Evolutionary conservation across 2,888 invertebrate genomes (phyloP).

Genomic region (Chaetogeoica ovagalla): DNA sequence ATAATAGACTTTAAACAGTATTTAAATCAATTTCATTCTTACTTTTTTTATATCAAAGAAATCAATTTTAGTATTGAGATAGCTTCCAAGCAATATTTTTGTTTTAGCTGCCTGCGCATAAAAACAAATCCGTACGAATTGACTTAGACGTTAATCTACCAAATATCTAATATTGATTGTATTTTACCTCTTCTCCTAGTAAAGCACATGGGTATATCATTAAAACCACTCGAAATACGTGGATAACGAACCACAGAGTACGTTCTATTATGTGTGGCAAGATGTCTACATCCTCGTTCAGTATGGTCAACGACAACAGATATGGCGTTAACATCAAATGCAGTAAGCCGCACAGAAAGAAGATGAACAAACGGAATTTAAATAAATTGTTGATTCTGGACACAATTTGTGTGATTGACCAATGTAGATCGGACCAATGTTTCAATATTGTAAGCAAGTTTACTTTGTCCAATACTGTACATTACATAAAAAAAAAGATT

Average conservation of each 20-base stretch:
- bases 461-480: slow-evolving; percentile 27
- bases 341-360: slow-evolving; percentile 27
- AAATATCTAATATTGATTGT: not conserved
- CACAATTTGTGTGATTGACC: slow-evolving; percentile 41
- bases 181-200: slow-evolving; percentile 33
- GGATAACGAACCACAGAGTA: slow-evolving; percentile 8
- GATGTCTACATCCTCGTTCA: slow-evolving; percentile 18
- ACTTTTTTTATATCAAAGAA: slow-evolving; percentile 34
- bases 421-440: slow-evolving; percentile 38
- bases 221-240: slow-evolving; percentile 29
- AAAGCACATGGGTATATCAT: slow-evolving; percentile 30
- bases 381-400: slow-evolving; percentile 32
- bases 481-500: not conserved
- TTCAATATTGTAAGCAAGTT: slow-evolving; percentile 23
- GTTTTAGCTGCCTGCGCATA: slow-evolving; percentile 32
- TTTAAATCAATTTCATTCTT: slow-evolving; percentile 5
- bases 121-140: not conserved
- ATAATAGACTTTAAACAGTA: not conserved
- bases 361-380: slow-evolving; percentile 31
- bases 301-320: slow-evolving; percentile 28
- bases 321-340: slow-evolving; percentile 33
- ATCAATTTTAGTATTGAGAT: slow-evolving; percentile 35
- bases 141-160: no score
- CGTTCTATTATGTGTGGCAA: slow-evolving; percentile 13
- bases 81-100: slow-evolving; percentile 35